These are phyloP conservation scores for Dunckerocampus dactyliophorus DNA, from an alignment of 2,113 vertebrate genomes.

Conservation along the genomic window DNA sequence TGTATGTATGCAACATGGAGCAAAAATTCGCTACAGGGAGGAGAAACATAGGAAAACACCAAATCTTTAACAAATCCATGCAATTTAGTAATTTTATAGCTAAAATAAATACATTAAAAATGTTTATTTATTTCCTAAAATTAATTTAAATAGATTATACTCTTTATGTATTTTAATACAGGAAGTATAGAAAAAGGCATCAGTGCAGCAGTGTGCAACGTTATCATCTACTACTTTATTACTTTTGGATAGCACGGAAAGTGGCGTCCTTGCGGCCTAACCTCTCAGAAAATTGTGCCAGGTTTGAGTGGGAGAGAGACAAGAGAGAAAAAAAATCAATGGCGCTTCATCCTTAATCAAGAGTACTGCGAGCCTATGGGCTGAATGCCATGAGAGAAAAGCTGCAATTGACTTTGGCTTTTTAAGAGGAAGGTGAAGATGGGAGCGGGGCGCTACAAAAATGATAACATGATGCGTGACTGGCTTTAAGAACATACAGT, in stretches of 20 bases:
- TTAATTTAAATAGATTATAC: too few relatives aligned
- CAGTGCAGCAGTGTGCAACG: too few relatives aligned
- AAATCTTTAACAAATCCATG: too few relatives aligned
- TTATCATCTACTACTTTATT: not conserved
- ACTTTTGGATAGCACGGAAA: conserved; percentile 9
- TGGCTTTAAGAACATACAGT: not conserved
- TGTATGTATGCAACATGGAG: too few relatives aligned
- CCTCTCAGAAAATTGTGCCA: conserved; percentile 18
- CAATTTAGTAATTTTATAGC: too few relatives aligned
- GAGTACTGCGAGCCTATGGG: conserved; percentile 52
- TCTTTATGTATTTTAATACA: too few relatives aligned
- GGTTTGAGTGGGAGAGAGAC: conserved; percentile 11
- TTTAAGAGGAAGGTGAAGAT: conserved; percentile 36
- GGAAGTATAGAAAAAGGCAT: too few relatives aligned
- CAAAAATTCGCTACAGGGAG: too few relatives aligned
- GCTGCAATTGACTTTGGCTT: conserved; percentile 48
- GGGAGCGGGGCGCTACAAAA: conserved; percentile 14
- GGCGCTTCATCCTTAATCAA: conserved; percentile 55
- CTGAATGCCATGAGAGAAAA: conserved; percentile 42
- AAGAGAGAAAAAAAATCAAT: conserved; percentile 54
- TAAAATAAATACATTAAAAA: too few relatives aligned
- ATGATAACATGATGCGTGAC: conserved; percentile 7
- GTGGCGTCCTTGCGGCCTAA: conserved; percentile 31
- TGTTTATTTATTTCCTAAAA: too few relatives aligned
- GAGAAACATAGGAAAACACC: too few relatives aligned